Conservation (phyloP, 92 coral and sea anemone genomes). For the Desmophyllum pertusum region DNA sequence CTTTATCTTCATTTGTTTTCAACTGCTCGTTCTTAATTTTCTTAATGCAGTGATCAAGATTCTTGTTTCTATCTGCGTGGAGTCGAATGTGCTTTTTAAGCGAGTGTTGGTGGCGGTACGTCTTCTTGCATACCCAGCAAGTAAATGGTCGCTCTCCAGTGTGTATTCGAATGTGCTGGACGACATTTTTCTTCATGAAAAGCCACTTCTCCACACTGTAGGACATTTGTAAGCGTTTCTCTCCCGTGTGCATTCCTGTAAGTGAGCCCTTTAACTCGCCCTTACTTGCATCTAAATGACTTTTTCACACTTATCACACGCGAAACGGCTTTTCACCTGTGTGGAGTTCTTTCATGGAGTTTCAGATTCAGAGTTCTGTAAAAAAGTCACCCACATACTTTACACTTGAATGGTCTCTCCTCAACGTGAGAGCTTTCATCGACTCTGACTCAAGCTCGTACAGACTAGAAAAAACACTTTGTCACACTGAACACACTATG, state of each 20-base stretch:
- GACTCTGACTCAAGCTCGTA: slow-evolving; percentile 82
- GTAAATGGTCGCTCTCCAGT: slow-evolving; percentile 90
- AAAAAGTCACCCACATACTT: slow-evolving; percentile 84
- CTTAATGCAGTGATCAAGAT: slow-evolving; percentile 27
- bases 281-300: slow-evolving; percentile 33
- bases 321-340: slow-evolving; percentile 48
- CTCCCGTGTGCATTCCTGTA: slow-evolving; percentile 82
- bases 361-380: slow-evolving; percentile 93
- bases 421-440: slow-evolving; percentile 75
- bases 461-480: slow-evolving; percentile 82
- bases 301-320: slow-evolving; percentile 27
- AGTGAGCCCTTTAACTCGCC: slow-evolving; percentile 27
- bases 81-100: slow-evolving; percentile 45
- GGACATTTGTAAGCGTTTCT: slow-evolving; percentile 88
- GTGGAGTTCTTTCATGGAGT: slow-evolving; percentile 68
- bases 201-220: slow-evolving; percentile 85
- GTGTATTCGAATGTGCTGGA: slow-evolving; percentile 89
- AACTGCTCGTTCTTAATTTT: slow-evolving; percentile 28
- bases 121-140: slow-evolving; percentile 85
- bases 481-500: slow-evolving; percentile 78
- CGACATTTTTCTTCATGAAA: slow-evolving; percentile 89
- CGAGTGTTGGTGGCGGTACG: slow-evolving; percentile 56
- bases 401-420: slow-evolving; percentile 83
- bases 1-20: not conserved
- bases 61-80: slow-evolving; percentile 30